Evolutionary conservation across 2,113 vertebrate genomes (phyloP), one percentile per base, ranked within the genome.

Genomic region (Pelusios castaneus): DNA sequence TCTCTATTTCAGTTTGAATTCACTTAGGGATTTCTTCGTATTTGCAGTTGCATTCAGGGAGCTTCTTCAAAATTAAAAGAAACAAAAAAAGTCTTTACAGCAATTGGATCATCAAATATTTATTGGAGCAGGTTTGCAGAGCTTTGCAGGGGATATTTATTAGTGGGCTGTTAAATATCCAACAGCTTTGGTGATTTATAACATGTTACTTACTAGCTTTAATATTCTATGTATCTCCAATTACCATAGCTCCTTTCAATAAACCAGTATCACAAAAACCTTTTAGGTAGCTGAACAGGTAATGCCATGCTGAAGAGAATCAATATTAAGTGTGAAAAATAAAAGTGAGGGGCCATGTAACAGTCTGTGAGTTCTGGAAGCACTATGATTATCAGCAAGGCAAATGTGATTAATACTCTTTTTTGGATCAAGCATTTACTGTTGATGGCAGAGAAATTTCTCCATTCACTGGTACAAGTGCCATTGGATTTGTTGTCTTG

Each of bases 1-100:
- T 82, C 8, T 58, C 94, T 87, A 1, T 27, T 63, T 88, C 83
- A 82, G 3, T 70, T 89, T 87, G 82, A 88, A 67, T 90, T 27
- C 88, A 41, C 29, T 56, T 43, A 16, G 63, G 54, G 54, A 31
- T 82, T 58, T 82, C 38, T 83, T 85, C 25, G 1, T 90, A 89
- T 94, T 90, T 95, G 63, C 82, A 89, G 94, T 90, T 17, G 43
- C 5, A 5, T 85, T 86, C 79, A 82, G 25, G 86, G 49, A 84
- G 47, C 63, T 93, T 54, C 11, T 94, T 93, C 89, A 89, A 38
- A 21, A 43, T 82, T 80, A 58, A 87, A 87, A 84, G 51, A 79
- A 95, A 83, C 45, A 82, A 52, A 82, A 87, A 78, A 58, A n/a
- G n/a, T 79, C n/a, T 85, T 83, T 82, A 43, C 56, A 84, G 34